Evolutionary conservation across 2,888 invertebrate species (phyloP).

Genomic region (Watsonalla binaria): DNA sequence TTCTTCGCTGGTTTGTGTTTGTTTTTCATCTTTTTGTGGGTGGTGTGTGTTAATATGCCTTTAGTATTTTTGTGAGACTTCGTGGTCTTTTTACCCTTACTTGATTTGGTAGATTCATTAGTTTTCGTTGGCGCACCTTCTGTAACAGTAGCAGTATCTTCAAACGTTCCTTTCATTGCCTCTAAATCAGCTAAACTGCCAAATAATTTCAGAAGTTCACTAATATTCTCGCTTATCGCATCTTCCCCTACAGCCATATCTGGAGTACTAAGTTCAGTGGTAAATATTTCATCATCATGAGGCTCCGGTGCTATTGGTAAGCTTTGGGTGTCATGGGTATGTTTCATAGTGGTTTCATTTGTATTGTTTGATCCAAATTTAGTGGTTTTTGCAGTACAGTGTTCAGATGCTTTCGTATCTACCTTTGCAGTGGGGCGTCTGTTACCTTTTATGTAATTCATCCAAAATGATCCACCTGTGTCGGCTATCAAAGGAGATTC

Average conservation of each 20-base stretch:
- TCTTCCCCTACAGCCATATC: constrained; percentile 8
- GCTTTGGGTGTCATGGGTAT: neutral
- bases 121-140: neutral
- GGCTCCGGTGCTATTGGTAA: neutral
- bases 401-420: neutral
- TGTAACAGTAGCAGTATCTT: constrained; percentile 7
- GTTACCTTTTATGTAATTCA: constrained; percentile 31
- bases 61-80: constrained; percentile 8
- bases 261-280: neutral
- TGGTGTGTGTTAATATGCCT: constrained; percentile 6
- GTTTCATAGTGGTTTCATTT: neutral
- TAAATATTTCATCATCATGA: neutral
- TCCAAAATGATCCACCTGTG: constrained; percentile 37
- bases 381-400: neutral
- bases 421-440: constrained; percentile 1
- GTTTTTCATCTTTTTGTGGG: constrained; percentile 2
- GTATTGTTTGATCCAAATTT: neutral
- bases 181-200: constrained; percentile 19
- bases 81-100: constrained; percentile 1
- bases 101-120: neutral
- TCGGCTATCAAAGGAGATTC: constrained; percentile 34
- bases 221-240: constrained; percentile 23
- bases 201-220: constrained; percentile 31
- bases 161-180: constrained; percentile 8
- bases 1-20: neutral